A percentile compares a stretch with the other conserved stretches of the same genome.
Evolutionary conservation across 2,113 vertebrate genomes (phyloP).

Genomic region (Ptychochromis oligacanthus): DNA sequence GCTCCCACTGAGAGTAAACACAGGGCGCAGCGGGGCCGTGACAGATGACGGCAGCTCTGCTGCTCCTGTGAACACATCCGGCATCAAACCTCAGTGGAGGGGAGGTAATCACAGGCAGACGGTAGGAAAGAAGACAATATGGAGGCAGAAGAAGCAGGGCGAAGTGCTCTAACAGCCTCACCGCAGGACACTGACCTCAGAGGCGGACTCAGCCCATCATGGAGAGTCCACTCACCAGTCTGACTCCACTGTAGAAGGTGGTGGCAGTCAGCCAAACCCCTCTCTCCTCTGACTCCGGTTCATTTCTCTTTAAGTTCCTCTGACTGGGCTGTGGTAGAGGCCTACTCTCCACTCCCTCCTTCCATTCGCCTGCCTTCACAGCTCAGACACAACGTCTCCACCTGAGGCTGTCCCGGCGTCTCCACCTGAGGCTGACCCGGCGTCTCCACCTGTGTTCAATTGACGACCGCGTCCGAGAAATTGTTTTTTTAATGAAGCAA

Average conservation of each 20-base stretch:
- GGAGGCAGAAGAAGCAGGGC: not conserved
- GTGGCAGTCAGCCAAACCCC: not conserved
- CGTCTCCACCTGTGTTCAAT: not conserved
- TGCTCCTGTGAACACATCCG: slow-evolving; percentile 28
- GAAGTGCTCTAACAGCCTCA: slow-evolving; percentile 29
- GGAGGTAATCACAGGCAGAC: slow-evolving; percentile 29
- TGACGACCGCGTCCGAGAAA: not conserved
- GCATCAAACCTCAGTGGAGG: slow-evolving; percentile 29
- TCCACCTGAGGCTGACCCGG: not conserved
- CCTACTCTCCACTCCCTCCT: not conserved
- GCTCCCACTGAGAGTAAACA: slow-evolving; percentile 42
- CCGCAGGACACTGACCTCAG: not conserved
- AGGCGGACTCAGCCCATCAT: not conserved
- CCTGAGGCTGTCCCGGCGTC: too few relatives aligned
- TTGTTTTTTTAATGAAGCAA: not conserved
- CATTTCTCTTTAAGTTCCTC: not conserved
- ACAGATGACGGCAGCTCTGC: slow-evolving; percentile 13
- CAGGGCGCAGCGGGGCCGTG: not conserved
- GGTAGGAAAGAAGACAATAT: not conserved
- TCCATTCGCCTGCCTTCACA: not conserved
- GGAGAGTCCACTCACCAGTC: not conserved
- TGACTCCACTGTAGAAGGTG: not conserved
- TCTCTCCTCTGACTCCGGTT: not conserved
- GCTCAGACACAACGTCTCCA: not conserved
- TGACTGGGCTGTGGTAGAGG: not conserved